Conservation (phyloP, 1,140 invertebrate genomes). For the Mizuhopecten yessoensis region DNA sequence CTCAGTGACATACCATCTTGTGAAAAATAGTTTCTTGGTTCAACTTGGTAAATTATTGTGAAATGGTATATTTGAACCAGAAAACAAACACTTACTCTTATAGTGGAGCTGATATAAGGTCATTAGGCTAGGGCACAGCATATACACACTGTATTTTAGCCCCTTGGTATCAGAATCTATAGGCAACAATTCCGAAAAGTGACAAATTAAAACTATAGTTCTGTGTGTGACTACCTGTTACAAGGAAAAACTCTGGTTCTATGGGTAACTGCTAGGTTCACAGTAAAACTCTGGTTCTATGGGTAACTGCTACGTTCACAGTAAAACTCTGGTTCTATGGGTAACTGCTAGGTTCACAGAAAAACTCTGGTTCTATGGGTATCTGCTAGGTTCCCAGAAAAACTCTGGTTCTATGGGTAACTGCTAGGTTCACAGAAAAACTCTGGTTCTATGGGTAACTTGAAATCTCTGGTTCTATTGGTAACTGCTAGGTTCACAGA, state of each 20-base stretch:
- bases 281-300: background rate
- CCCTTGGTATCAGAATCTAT: too few relatives aligned
- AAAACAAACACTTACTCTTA: too few relatives aligned
- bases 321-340: background rate
- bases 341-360: background rate
- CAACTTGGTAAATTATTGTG: too few relatives aligned
- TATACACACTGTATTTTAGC: too few relatives aligned
- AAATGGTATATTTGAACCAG: too few relatives aligned
- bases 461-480: background rate
- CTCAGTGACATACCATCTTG: too few relatives aligned
- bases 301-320: background rate
- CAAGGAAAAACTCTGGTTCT: background rate
- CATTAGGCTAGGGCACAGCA: too few relatives aligned
- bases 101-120: too few relatives aligned
- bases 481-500: background rate
- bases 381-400: constrained; percentile 22
- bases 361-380: background rate
- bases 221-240: background rate
- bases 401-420: background rate
- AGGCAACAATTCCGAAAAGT: too few relatives aligned
- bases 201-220: background rate
- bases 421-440: background rate
- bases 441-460: background rate
- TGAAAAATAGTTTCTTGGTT: too few relatives aligned
- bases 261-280: background rate